Conservation (phyloP, 2,888 invertebrate genomes). For the Boloria euphrosyne region DNA sequence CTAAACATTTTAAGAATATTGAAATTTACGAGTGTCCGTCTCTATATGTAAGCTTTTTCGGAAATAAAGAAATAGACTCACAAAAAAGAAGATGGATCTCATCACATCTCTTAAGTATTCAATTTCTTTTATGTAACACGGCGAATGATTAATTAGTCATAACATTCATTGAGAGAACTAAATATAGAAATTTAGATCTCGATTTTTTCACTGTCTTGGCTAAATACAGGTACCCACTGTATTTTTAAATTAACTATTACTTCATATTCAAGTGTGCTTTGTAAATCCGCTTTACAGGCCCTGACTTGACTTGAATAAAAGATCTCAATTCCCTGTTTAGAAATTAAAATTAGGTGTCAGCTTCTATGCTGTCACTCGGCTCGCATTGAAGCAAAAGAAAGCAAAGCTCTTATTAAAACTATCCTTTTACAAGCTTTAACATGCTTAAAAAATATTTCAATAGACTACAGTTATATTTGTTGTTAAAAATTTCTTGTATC, state of each 20-base stretch:
- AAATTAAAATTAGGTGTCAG: constrained; percentile 26
- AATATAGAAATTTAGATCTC: not conserved
- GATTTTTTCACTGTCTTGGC: not conserved
- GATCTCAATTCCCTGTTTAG: constrained; percentile 24
- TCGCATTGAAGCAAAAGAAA: constrained; percentile 15
- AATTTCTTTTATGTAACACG: too few relatives aligned
- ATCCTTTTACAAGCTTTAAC: not conserved
- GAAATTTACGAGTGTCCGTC: constrained; percentile 66
- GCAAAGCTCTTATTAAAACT: constrained; percentile 9
- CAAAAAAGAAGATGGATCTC: constrained; percentile 34
- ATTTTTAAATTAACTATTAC: constrained; percentile 9
- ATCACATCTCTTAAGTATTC: constrained; percentile 2
- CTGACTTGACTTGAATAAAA: constrained; percentile 25
- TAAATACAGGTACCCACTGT: constrained; percentile 11
- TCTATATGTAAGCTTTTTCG: constrained; percentile 47
- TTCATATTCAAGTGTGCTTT: constrained; percentile 7
- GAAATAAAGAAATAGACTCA: constrained; percentile 42
- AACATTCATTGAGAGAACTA: too few relatives aligned
- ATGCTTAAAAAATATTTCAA: not conserved
- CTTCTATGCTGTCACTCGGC: constrained; percentile 12
- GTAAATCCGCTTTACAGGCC: constrained; percentile 15
- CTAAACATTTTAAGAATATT: constrained; percentile 66
- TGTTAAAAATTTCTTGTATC: too few relatives aligned
- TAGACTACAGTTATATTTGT: not conserved
- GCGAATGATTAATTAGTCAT: too few relatives aligned